Conservation (phyloP, 2,888 invertebrate genomes). For the Lasioglossum leucozonium region DNA sequence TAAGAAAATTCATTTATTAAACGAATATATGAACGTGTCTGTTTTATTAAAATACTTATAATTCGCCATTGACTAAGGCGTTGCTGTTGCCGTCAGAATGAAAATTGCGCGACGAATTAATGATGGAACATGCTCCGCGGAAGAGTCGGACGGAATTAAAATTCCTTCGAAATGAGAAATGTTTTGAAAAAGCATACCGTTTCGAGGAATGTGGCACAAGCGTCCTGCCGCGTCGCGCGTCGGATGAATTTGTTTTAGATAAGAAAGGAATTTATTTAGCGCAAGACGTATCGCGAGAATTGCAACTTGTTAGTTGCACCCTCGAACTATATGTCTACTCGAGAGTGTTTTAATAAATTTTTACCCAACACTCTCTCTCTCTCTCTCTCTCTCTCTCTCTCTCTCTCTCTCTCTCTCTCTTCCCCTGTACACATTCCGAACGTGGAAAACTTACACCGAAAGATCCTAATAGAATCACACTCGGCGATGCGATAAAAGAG, state of each 20-base stretch:
- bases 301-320: not conserved
- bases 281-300: not conserved
- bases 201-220: not conserved
- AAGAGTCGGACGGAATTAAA: constrained; percentile 22
- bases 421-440: not conserved
- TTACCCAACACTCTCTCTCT: not conserved
- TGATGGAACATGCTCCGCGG: constrained; percentile 28
- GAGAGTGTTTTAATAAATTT: not conserved
- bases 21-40: not conserved
- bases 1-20: not conserved
- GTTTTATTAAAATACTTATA: not conserved
- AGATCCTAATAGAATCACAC: not conserved
- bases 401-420: too few relatives aligned
- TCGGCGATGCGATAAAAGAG: too few relatives aligned
- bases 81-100: constrained; percentile 25
- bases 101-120: constrained; percentile 24
- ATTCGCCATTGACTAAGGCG: not conserved
- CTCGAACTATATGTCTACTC: not conserved
- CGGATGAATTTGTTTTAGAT: constrained; percentile 4
- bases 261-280: not conserved
- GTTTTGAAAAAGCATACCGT: not conserved
- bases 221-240: not conserved
- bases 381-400: too few relatives aligned
- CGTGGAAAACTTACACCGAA: not conserved
- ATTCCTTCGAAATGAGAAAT: constrained; percentile 1